These are phyloP conservation scores for Marmota flaviventris DNA, from an alignment of 2,113 vertebrate species.

Conservation along the genomic window DNA sequence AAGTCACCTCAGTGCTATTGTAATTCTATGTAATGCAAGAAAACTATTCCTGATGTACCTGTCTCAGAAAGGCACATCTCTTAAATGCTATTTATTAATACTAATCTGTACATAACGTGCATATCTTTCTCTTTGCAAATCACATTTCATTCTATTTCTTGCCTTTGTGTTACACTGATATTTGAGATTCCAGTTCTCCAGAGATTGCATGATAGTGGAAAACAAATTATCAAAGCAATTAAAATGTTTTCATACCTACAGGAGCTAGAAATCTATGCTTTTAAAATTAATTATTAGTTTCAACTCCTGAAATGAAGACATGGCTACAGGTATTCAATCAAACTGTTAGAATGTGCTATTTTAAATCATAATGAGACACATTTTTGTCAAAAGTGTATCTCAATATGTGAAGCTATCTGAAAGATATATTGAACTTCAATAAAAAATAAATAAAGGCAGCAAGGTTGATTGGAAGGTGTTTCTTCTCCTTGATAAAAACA, in stretches of 20 bases:
- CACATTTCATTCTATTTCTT: neutral
- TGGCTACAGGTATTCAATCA: slow-evolving; percentile 62
- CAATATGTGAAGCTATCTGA: slow-evolving; percentile 45
- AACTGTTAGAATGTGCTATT: slow-evolving; percentile 68
- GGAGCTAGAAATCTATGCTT: slow-evolving; percentile 66
- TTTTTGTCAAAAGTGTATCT: slow-evolving; percentile 62
- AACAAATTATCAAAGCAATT: slow-evolving; percentile 78
- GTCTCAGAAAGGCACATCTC: neutral
- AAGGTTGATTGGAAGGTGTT: slow-evolving; percentile 1
- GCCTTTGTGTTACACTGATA: neutral
- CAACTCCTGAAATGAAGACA: slow-evolving; percentile 65
- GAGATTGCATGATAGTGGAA: slow-evolving; percentile 46
- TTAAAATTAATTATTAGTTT: slow-evolving; percentile 80
- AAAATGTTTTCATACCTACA: slow-evolving; percentile 75
- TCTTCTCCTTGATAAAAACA: slow-evolving; percentile 1
- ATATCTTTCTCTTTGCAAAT: neutral
- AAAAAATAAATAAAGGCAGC: slow-evolving; percentile 41
- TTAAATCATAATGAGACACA: slow-evolving; percentile 67
- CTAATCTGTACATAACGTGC: neutral
- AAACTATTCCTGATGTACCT: neutral
- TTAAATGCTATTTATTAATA: slow-evolving; percentile 12
- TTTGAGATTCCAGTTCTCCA: slow-evolving; percentile 42
- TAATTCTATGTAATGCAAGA: neutral
- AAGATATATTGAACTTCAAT: slow-evolving; percentile 52
- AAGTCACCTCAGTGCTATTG: neutral